These are phyloP conservation scores for Mallotus villosus DNA, from an alignment of 2,797 vertebrate species.

Conservation along the genomic window DNA sequence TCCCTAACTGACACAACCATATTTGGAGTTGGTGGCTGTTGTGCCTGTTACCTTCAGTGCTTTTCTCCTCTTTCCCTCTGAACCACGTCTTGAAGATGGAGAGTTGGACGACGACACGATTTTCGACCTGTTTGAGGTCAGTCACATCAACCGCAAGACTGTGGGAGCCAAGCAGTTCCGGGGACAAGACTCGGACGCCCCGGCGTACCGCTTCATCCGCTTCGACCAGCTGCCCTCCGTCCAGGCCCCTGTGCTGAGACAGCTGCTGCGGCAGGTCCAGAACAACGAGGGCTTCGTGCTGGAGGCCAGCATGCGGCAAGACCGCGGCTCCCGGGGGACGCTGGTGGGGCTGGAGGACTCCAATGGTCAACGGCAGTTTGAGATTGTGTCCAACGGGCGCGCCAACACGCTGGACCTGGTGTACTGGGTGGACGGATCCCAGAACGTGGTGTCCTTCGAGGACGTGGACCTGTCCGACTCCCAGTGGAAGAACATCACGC, in stretches of 20 bases:
- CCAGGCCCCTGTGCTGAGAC: constrained; percentile 74
- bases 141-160: constrained; percentile 90
- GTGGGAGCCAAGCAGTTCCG: constrained; percentile 91
- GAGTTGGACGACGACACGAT: constrained; percentile 80
- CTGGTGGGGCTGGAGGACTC: constrained; percentile 86
- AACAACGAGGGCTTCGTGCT: constrained; percentile 93
- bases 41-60: not conserved
- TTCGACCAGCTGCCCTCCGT: constrained; percentile 93
- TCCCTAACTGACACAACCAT: not conserved
- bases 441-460: constrained; percentile 89
- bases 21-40: too few relatives aligned
- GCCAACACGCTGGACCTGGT: constrained; percentile 93
- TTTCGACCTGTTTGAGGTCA: constrained; percentile 92
- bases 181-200: constrained; percentile 79
- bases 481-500: constrained; percentile 95
- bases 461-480: constrained; percentile 94
- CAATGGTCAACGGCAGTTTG: constrained; percentile 85
- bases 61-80: not conserved
- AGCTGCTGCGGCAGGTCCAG: constrained; percentile 80
- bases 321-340: constrained; percentile 89
- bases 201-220: constrained; percentile 92
- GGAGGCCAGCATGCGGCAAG: constrained; percentile 88
- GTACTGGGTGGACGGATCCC: constrained; percentile 88
- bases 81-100: constrained; percentile 68
- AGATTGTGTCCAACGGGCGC: constrained; percentile 91